A percentile compares a stretch with the other conserved stretches of the same genome.
Evolutionary conservation across 2,113 vertebrate species (phyloP).

Genomic region (Scytalopus superciliaris): DNA sequence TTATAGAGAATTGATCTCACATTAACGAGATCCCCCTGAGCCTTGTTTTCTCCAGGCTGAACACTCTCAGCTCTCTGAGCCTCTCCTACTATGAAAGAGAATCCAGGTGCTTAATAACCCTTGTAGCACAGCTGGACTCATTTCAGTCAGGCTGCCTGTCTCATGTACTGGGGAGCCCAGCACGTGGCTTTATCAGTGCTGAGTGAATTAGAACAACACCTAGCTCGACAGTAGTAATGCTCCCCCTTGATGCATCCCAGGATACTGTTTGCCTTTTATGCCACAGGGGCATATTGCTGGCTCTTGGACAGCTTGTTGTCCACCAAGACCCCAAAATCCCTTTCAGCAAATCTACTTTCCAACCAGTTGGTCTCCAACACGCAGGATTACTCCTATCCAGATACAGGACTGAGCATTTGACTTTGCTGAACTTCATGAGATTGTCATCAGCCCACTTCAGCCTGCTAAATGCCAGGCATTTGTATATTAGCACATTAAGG

Average conservation of each 20-base stretch:
- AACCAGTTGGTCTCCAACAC: neutral
- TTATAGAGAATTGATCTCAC: neutral
- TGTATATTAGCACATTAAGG: neutral
- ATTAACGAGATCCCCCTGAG: neutral
- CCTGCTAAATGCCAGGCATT: neutral
- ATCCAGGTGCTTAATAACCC: neutral
- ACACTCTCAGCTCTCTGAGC: neutral
- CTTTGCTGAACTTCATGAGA: neutral
- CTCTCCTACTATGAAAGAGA: neutral
- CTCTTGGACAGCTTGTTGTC: neutral
- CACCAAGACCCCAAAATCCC: neutral
- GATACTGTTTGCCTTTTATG: neutral
- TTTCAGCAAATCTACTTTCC: neutral
- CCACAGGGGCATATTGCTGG: neutral
- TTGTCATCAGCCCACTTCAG: neutral
- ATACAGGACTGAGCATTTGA: neutral
- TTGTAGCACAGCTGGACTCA: neutral
- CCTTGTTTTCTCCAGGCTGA: neutral
- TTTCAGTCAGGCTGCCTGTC: neutral
- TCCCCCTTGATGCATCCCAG: neutral
- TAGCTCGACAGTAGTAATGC: rapidly evolving
- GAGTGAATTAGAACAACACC: neutral
- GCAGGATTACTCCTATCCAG: neutral
- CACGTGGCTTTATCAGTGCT: neutral
- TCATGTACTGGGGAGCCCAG: neutral